Evolutionary conservation across 2,888 invertebrate species (phyloP), one percentile per base, ranked within the genome.

Genomic region (Malachius bipustulatus): DNA sequence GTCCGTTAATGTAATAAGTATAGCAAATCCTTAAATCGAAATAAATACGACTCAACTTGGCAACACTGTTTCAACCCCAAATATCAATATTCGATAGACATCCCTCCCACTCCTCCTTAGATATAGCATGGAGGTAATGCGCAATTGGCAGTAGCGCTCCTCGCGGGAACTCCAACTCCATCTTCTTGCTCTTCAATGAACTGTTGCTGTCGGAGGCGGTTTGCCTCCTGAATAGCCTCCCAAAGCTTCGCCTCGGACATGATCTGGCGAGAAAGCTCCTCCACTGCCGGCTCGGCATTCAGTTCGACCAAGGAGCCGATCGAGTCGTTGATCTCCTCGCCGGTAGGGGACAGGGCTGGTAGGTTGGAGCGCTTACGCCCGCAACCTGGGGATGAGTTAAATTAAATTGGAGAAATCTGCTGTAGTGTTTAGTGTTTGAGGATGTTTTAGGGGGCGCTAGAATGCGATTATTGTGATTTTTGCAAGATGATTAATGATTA

Each of bases 151-250:
- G 53, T 51, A n/a, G 59, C 55, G 41, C 57, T 56, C 35, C 50
- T 47, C 8, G 54, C 51, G 9, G 55, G 52, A 26, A 47, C 45
- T 10, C 48, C 47, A 37, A 43, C 49, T 37, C 49, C 51, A 27
- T 50, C 48, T 39, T 67, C 68, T 19, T 40, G 27, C n/a, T 53
- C 48, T 40, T 49, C 49, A 43, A 68, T 71, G 28, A 42, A 38
- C 36, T 53, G 53, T 45, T 70, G 73, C 55, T 74, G 76, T 43
- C 75, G 67, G n/a, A n/a, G n/a, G 40, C 76, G 64, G 16, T 73
- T 68, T 1, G 82, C 82, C 50, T 82, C 82, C 51, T 82, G 82
- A 11, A 83, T 77, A 2, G 82, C 82, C 51, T 83, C 83, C 74
- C 80, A 82, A 12, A 79, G 65, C 46, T 78, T 77, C 0, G 82